phyloP scores from a whole-genome alignment of 2,888 invertebrate genomes.

The Tolmerus cingulatus region DNA sequence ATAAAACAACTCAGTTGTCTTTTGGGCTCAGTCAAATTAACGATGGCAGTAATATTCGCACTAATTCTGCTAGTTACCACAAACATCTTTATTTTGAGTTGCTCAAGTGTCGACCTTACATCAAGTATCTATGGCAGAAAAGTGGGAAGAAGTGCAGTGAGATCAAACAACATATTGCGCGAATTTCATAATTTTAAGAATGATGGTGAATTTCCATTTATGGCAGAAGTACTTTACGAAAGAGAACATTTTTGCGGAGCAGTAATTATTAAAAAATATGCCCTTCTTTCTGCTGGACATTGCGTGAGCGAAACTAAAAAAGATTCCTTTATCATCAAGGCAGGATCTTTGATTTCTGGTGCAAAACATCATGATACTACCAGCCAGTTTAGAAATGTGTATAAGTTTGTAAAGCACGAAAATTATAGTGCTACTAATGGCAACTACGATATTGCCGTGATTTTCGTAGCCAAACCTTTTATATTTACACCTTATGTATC shows the following conservation, averaged over 20 bases:
- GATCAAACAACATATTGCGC: too few relatives aligned
- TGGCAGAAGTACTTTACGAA: not conserved
- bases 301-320: not conserved
- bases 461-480: not conserved
- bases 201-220: not conserved
- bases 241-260: not conserved
- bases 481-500: not conserved
- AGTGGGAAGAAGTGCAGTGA: not conserved
- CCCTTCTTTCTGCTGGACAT: not conserved
- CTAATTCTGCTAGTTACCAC: not conserved
- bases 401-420: not conserved
- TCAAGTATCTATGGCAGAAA: not conserved
- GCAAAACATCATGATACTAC: not conserved
- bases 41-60: not conserved
- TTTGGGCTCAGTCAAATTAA: not conserved
- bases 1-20: not conserved
- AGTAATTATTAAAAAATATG: not conserved
- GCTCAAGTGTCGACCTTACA: not conserved
- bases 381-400: not conserved
- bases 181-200: not conserved
- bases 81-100: not conserved
- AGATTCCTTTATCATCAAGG: not conserved
- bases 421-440: not conserved
- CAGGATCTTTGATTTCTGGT: not conserved
- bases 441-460: not conserved